Conservation (phyloP, 64 coral and sea anemone species). For the Porites lutea region DNA sequence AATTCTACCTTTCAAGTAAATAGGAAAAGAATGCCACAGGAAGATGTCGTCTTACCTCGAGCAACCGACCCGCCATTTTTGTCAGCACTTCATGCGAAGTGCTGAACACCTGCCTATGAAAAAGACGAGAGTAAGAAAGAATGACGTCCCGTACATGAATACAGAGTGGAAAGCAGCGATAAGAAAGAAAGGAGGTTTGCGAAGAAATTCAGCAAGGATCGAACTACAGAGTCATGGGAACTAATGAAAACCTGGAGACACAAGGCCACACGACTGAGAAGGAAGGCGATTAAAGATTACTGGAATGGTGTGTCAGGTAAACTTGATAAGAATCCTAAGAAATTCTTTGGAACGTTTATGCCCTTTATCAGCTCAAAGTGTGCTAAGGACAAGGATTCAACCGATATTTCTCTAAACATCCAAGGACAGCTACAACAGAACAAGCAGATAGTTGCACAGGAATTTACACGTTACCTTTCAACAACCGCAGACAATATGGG, state of each 20-base stretch:
- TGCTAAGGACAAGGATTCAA: neutral
- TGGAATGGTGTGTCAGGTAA: conserved; percentile 8
- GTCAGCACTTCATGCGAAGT: too few relatives aligned
- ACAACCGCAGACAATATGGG: conserved; percentile 23
- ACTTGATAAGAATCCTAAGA: conserved; percentile 33
- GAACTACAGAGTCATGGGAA: neutral
- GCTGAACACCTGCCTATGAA: conserved; percentile 18
- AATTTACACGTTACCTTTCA: conserved; percentile 30
- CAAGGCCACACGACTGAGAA: conserved; percentile 29
- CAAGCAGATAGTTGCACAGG: neutral
- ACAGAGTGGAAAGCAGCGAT: conserved; percentile 35
- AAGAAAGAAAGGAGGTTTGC: conserved; percentile 35
- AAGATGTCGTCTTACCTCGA: too few relatives aligned
- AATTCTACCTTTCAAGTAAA: too few relatives aligned
- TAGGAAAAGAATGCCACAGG: too few relatives aligned
- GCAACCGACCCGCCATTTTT: too few relatives aligned
- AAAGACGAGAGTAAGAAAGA: conserved; percentile 38
- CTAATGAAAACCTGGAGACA: conserved; percentile 46
- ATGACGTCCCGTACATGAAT: conserved; percentile 47
- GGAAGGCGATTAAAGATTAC: conserved; percentile 46
- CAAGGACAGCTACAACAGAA: conserved; percentile 8
- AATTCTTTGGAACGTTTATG: conserved; percentile 36
- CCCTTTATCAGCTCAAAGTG: conserved; percentile 29
- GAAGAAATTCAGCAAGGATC: neutral
- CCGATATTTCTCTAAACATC: conserved; percentile 31